A percentile compares a stretch with the other conserved stretches of the same genome.
Evolutionary conservation across 2,888 invertebrate species (phyloP).

Genomic region (Petrophora chlorosata): DNA sequence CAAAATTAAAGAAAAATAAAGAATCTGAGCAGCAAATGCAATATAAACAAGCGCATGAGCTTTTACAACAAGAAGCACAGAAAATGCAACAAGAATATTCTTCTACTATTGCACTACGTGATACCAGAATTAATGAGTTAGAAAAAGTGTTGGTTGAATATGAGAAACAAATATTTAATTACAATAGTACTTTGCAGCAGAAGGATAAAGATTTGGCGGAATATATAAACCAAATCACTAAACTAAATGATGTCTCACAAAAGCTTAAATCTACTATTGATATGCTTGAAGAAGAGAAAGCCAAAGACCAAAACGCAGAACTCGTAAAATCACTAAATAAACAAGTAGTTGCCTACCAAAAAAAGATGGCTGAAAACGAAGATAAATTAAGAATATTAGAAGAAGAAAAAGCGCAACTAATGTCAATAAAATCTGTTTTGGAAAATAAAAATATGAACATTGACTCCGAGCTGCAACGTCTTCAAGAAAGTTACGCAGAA

Average conservation of each 20-base stretch:
- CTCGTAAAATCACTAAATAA: slow-evolving; percentile 80
- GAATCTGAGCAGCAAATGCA: slow-evolving; percentile 54
- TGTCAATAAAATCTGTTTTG: slow-evolving; percentile 58
- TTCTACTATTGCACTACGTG: slow-evolving; percentile 63
- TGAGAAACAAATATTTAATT: slow-evolving; percentile 75
- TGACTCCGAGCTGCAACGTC: slow-evolving; percentile 65
- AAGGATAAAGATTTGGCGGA: slow-evolving; percentile 77
- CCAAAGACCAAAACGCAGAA: slow-evolving; percentile 77
- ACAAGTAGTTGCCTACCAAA: slow-evolving; percentile 75
- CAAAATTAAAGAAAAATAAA: slow-evolving; percentile 50
- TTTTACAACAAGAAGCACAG: slow-evolving; percentile 62
- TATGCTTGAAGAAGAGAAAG: slow-evolving; percentile 75
- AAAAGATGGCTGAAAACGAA: slow-evolving; percentile 68
- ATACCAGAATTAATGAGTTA: slow-evolving; percentile 75
- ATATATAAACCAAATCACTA: slow-evolving; percentile 81
- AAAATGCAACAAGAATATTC: slow-evolving; percentile 68
- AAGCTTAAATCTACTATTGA: slow-evolving; percentile 79
- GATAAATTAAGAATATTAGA: slow-evolving; percentile 69
- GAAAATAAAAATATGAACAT: slow-evolving; percentile 60
- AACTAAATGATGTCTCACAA: slow-evolving; percentile 79
- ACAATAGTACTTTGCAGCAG: slow-evolving; percentile 68
- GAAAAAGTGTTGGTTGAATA: slow-evolving; percentile 76
- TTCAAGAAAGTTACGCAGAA: slow-evolving; percentile 72
- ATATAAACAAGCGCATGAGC: slow-evolving; percentile 56
- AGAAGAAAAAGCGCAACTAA: slow-evolving; percentile 70